Evolutionary conservation across 1,140 invertebrate species (phyloP).

Genomic region (Lordiphosa collinella): DNA sequence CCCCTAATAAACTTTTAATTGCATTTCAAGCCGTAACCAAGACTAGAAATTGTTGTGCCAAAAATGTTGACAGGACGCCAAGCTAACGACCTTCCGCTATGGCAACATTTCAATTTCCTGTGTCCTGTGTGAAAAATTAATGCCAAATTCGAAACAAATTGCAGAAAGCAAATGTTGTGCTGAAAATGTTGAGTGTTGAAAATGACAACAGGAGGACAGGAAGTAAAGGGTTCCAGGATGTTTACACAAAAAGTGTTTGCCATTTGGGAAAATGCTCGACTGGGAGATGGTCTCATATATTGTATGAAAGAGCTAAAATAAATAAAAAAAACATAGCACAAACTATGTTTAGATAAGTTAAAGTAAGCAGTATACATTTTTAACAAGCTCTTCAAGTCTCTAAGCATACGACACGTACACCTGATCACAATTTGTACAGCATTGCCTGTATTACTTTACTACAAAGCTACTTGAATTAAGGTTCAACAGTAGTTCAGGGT

Average conservation of each 20-base stretch:
- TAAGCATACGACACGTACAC: too few species aligned
- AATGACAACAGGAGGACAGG: conserved; percentile 55
- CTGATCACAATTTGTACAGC: too few species aligned
- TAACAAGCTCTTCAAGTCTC: too few species aligned
- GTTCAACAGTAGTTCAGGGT: too few species aligned
- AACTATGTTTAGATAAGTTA: too few species aligned
- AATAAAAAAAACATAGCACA: too few species aligned
- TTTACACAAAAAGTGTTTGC: conserved; percentile 1
- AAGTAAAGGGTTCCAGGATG: conserved; percentile 61
- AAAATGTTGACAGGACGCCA: conserved; percentile 5
- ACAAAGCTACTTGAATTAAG: too few species aligned
- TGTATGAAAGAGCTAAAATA: too few species aligned
- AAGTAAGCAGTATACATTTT: too few species aligned
- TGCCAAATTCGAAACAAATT: conserved; percentile 74
- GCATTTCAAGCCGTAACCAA: conserved; percentile 45
- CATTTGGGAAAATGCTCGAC: too few species aligned
- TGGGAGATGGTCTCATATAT: too few species aligned
- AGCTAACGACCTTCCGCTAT: conserved; percentile 66
- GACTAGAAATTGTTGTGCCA: conserved; percentile 21
- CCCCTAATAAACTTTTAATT: conserved; percentile 69
- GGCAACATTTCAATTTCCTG: conserved; percentile 74
- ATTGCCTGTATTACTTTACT: too few species aligned
- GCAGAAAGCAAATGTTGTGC: conserved; percentile 36
- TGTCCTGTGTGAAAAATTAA: conserved; percentile 72
- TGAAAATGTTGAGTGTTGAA: conserved; percentile 22